A percentile compares a stretch with the other conserved stretches of the same genome.
phyloP scores from a whole-genome alignment of 2,888 invertebrate genomes.

The Spatulosminthurus flaviceps region DNA sequence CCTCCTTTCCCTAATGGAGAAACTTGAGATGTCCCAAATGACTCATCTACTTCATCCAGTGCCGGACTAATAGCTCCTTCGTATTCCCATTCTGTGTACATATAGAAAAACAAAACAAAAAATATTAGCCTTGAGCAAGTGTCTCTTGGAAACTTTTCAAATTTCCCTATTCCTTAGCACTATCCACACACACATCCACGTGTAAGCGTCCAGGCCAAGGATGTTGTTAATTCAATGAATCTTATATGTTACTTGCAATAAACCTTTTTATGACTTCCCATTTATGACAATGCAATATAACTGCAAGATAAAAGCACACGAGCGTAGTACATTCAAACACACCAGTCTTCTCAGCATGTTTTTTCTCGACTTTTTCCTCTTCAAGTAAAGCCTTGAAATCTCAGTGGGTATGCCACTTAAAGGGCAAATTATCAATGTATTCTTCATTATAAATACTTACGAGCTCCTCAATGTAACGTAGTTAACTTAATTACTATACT shows the following conservation, averaged over 20 bases:
- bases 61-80: slow-evolving; percentile 41
- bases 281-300: background rate
- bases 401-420: too few relatives aligned
- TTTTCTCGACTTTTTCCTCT: too few relatives aligned
- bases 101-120: slow-evolving; percentile 28
- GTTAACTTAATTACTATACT: too few relatives aligned
- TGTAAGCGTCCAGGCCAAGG: background rate
- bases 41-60: slow-evolving; percentile 38
- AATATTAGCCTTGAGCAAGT: background rate
- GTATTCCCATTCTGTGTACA: slow-evolving; percentile 57
- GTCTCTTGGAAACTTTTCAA: slow-evolving; percentile 7
- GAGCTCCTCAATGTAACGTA: too few relatives aligned
- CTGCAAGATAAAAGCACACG: background rate
- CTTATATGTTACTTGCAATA: background rate
- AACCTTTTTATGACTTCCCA: background rate
- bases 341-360: too few relatives aligned
- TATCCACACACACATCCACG: background rate
- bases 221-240: background rate
- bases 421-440: too few relatives aligned
- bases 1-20: slow-evolving; percentile 40
- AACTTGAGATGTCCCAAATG: slow-evolving; percentile 41
- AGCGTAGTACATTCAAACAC: background rate
- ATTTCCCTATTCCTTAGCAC: background rate
- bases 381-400: too few relatives aligned
- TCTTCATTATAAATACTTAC: too few relatives aligned